A percentile compares a stretch with the other conserved stretches of the same genome.
phyloP scores from a whole-genome alignment of 2,888 invertebrate genomes.

The Galerucella pusilla region DNA sequence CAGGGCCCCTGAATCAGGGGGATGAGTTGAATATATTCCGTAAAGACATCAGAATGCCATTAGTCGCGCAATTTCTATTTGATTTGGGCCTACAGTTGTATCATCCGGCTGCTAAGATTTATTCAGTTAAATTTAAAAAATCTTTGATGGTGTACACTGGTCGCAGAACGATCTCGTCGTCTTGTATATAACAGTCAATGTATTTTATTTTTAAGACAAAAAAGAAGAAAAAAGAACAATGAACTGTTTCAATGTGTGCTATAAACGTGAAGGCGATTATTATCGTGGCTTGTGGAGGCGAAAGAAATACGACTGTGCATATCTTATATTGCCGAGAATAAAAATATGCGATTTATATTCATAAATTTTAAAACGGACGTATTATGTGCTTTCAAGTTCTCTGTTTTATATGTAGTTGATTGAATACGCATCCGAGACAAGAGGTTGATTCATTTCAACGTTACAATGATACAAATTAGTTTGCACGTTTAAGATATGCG shows the following conservation, averaged over 20 bases:
- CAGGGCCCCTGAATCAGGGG: too few relatives aligned
- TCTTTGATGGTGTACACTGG: neutral
- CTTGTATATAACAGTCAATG: constrained; percentile 3
- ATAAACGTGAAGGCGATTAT: constrained; percentile 36
- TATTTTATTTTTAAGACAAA: constrained; percentile 16
- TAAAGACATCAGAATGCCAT: too few relatives aligned
- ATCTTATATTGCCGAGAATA: constrained; percentile 22
- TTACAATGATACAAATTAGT: constrained; percentile 1
- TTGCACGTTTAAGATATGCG: neutral
- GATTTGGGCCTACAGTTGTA: too few relatives aligned
- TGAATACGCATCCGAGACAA: constrained; percentile 1
- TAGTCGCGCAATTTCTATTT: too few relatives aligned
- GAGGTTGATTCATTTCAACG: neutral
- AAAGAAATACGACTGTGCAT: constrained; percentile 33
- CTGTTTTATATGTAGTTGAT: constrained; percentile 6
- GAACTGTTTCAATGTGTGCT: constrained; percentile 23
- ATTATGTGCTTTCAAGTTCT: constrained; percentile 7
- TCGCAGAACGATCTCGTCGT: neutral
- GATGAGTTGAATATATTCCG: too few relatives aligned
- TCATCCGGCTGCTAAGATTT: neutral
- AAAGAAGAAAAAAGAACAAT: constrained; percentile 26
- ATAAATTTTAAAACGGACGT: constrained; percentile 15
- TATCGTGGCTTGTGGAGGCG: constrained; percentile 32
- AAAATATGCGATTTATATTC: constrained; percentile 13
- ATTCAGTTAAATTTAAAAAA: neutral